Conservation (phyloP, 2,888 invertebrate genomes). For the Pedicia rivosa region DNA sequence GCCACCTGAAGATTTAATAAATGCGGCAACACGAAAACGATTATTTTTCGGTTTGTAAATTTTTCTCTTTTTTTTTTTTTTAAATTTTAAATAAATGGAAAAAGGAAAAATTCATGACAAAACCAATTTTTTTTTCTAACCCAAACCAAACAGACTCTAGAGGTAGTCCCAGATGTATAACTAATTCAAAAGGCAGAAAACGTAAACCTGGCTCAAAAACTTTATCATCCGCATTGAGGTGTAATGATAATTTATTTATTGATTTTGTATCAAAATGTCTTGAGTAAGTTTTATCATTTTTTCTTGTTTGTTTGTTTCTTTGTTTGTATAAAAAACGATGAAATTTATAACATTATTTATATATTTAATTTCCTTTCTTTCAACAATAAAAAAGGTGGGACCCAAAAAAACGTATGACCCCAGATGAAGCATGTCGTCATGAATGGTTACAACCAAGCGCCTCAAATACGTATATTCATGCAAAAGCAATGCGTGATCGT, state of each 20-base stretch:
- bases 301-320: no score
- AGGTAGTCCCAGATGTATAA: constrained; percentile 77
- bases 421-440: constrained; percentile 79
- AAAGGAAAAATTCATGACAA: not conserved
- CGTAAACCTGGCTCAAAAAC: constrained; percentile 74
- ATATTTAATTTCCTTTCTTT: not conserved
- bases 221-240: constrained; percentile 63
- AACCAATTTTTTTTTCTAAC: no score
- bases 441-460: constrained; percentile 60
- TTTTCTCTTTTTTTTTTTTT: no score
- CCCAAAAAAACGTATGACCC: constrained; percentile 77
- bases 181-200: constrained; percentile 87
- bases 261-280: constrained; percentile 83
- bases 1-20: constrained; percentile 75
- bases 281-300: constrained; percentile 47
- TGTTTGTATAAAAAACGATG: no score
- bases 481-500: constrained; percentile 16
- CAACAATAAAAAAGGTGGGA: constrained; percentile 88
- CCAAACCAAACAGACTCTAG: constrained; percentile 39
- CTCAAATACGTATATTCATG: constrained; percentile 25
- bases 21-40: constrained; percentile 68
- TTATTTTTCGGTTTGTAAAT: constrained; percentile 52
- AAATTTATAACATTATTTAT: constrained; percentile 1
- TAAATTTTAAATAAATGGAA: not conserved
- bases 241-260: constrained; percentile 75